Conservation (phyloP, 2,888 invertebrate species). For the Conchocele bisecta region DNA sequence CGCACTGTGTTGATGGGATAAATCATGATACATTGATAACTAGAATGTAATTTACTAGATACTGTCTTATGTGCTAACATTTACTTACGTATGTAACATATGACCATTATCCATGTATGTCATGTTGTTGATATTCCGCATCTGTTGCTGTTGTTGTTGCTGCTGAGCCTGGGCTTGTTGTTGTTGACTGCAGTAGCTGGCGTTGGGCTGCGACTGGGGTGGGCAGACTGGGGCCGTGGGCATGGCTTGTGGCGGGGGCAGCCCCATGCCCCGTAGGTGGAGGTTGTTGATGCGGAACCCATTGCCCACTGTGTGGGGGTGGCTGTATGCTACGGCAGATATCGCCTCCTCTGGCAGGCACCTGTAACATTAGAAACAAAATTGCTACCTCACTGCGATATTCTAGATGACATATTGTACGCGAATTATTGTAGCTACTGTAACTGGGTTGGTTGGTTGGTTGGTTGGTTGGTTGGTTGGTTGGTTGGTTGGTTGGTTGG, state of each 20-base stretch:
- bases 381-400: too few relatives aligned
- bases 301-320: conserved; percentile 39
- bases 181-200: conserved; percentile 43
- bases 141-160: conserved; percentile 48
- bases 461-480: too few relatives aligned
- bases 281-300: conserved; percentile 57
- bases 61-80: too few relatives aligned
- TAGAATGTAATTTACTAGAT: too few relatives aligned
- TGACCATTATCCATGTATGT: conserved; percentile 51
- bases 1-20: too few relatives aligned
- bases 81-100: conserved; percentile 55
- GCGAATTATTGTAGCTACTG: too few relatives aligned
- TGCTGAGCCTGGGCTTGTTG: conserved; percentile 43
- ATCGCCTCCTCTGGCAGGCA: conserved; percentile 71
- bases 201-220: conserved; percentile 18
- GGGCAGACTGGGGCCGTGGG: conserved; percentile 9
- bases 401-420: too few relatives aligned
- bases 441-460: too few relatives aligned
- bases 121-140: conserved; percentile 13
- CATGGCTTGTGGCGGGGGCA: conserved; percentile 19
- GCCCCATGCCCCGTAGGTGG: conserved; percentile 43
- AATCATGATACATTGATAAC: too few relatives aligned
- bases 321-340: conserved; percentile 64
- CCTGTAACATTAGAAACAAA: too few relatives aligned
- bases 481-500: too few relatives aligned